These are phyloP conservation scores for Acanthosepion esculentum DNA, from an alignment of 2,888 invertebrate genomes.

Conservation along the genomic window DNA sequence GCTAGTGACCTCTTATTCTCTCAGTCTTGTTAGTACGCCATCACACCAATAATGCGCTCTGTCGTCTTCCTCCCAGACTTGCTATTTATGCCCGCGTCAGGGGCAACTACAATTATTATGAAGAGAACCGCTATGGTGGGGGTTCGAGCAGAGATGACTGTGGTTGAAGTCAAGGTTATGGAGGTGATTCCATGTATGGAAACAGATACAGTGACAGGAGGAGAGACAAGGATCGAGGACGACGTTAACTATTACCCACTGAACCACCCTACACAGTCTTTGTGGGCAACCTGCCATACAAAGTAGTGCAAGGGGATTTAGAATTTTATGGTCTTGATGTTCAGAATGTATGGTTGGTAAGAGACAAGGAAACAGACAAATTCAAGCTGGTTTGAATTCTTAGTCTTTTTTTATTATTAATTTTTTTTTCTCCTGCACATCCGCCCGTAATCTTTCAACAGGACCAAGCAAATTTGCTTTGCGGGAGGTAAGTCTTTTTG, in stretches of 20 bases:
- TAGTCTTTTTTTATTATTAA: too few relatives aligned
- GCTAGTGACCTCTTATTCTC: too few relatives aligned
- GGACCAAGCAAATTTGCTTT: too few relatives aligned
- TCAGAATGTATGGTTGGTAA: constrained; percentile 91
- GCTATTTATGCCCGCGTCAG: too few relatives aligned
- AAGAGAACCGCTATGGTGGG: too few relatives aligned
- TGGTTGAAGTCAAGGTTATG: constrained; percentile 56
- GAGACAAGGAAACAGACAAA: constrained; percentile 94
- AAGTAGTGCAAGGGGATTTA: constrained; percentile 94
- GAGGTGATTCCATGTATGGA: constrained; percentile 51
- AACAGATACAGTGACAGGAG: constrained; percentile 51
- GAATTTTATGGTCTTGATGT: constrained; percentile 80
- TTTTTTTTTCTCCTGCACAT: too few relatives aligned
- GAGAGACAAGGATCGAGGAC: constrained; percentile 48
- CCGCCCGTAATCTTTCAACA: too few relatives aligned
- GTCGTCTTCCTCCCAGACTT: too few relatives aligned
- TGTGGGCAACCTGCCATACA: constrained; percentile 93
- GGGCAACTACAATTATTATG: too few relatives aligned
- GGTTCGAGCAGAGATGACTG: background rate
- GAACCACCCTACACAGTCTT: constrained; percentile 94
- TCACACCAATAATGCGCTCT: too few relatives aligned
- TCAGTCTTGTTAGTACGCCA: too few relatives aligned
- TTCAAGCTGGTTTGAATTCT: constrained; percentile 80
- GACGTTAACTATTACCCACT: constrained; percentile 84
- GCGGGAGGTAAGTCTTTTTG: too few relatives aligned